phyloP scores from a whole-genome alignment of 2,113 vertebrate genomes.

The Rhinolophus sinicus region DNA sequence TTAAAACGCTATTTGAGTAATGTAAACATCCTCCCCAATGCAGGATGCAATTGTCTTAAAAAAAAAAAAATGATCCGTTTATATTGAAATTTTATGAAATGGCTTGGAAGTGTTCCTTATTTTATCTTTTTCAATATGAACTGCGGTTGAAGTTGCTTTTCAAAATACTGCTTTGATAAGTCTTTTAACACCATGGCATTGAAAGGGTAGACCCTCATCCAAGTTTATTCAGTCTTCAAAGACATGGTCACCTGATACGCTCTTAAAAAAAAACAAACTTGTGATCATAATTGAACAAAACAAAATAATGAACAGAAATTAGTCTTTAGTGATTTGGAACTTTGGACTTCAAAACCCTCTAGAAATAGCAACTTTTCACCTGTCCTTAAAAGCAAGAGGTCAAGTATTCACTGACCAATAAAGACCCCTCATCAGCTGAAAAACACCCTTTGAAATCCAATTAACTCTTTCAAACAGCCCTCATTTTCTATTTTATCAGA shows the following conservation, averaged over 20 bases:
- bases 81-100: slow-evolving; percentile 11
- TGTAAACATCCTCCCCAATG: not conserved
- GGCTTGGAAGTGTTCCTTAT: not conserved
- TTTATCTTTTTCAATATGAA: slow-evolving; percentile 30
- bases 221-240: slow-evolving; percentile 78
- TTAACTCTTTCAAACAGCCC: slow-evolving; percentile 87
- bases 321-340: slow-evolving; percentile 82
- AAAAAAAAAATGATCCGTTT: not conserved
- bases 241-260: slow-evolving; percentile 78
- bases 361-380: slow-evolving; percentile 82
- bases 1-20: not conserved
- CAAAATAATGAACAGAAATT: slow-evolving; percentile 85
- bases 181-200: slow-evolving; percentile 27
- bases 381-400: slow-evolving; percentile 84
- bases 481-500: slow-evolving; percentile 85
- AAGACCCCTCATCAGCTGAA: slow-evolving; percentile 77
- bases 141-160: not conserved
- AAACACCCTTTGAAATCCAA: slow-evolving; percentile 87
- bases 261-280: slow-evolving; percentile 76
- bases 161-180: not conserved
- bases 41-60: not conserved
- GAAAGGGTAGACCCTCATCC: slow-evolving; percentile 66
- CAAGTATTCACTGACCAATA: slow-evolving; percentile 86
- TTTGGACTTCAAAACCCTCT: slow-evolving; percentile 80
- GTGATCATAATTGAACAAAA: slow-evolving; percentile 78